These are phyloP conservation scores for Otis tarda DNA, from an alignment of 2,113 vertebrate species.

Conservation along the genomic window DNA sequence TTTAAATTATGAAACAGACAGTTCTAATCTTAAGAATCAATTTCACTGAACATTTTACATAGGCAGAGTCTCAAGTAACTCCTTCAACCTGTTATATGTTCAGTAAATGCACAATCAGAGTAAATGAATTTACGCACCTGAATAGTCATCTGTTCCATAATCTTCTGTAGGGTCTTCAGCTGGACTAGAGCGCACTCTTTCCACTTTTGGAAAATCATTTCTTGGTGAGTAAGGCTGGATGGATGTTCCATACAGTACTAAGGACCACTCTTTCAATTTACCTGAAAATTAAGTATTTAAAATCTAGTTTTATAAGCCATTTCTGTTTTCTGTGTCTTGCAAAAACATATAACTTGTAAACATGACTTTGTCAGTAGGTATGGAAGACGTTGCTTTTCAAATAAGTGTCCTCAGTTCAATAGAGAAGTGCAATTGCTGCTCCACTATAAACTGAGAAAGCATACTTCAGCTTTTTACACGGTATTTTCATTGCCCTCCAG, in stretches of 20 bases:
- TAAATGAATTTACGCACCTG: conserved; percentile 75
- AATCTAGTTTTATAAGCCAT: neutral
- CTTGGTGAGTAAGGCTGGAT: conserved; percentile 90
- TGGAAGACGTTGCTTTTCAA: neutral
- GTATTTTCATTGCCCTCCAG: neutral
- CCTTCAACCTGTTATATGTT: neutral
- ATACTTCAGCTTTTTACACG: neutral
- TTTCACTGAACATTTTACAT: neutral
- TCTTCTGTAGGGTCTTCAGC: conserved; percentile 84
- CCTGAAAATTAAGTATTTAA: conserved; percentile 74
- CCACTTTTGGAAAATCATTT: conserved; percentile 81
- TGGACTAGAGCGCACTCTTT: conserved; percentile 84
- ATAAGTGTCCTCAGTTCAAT: neutral
- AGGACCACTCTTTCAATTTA: conserved; percentile 98
- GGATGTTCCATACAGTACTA: conserved; percentile 95
- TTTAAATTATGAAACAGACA: neutral
- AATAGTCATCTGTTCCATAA: conserved; percentile 88
- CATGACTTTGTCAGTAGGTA: neutral
- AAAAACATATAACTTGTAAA: neutral
- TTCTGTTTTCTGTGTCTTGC: neutral
- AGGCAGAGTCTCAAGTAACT: neutral
- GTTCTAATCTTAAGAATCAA: neutral
- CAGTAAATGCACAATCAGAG: neutral
- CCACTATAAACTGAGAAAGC: neutral
- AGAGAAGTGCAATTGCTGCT: neutral